Conservation (phyloP, 2,888 invertebrate genomes). For the Synergus itoensis region DNA sequence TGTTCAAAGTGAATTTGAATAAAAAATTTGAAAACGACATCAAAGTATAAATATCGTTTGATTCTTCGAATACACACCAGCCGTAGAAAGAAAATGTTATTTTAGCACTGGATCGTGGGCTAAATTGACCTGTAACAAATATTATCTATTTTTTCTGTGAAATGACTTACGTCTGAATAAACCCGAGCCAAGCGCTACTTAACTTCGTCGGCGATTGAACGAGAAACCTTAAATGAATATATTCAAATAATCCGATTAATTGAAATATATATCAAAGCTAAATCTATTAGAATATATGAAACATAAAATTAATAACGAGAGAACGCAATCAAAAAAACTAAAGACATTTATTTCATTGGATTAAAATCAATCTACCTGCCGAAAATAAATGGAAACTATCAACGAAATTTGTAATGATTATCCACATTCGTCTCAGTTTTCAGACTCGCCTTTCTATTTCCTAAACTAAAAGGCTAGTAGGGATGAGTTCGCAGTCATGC, state of each 20-base stretch:
- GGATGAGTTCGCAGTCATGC: slow-evolving; percentile 50
- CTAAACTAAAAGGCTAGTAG: slow-evolving; percentile 47
- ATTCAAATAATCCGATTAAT: too few species aligned
- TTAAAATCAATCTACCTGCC: not conserved
- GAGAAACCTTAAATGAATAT: too few species aligned
- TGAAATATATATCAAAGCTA: not conserved
- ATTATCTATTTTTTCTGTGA: too few species aligned
- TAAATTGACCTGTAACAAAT: too few species aligned
- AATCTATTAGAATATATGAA: not conserved
- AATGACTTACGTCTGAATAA: too few species aligned
- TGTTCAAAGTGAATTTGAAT: slow-evolving; percentile 19
- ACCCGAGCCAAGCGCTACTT: too few species aligned
- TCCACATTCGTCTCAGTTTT: slow-evolving; percentile 26
- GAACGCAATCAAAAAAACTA: not conserved
- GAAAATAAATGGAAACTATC: not conserved
- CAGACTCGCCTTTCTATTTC: slow-evolving; percentile 26
- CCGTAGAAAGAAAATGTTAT: not conserved
- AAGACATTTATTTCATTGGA: not conserved
- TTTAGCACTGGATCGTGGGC: too few species aligned
- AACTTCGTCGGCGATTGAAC: too few species aligned
- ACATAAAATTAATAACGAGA: not conserved
- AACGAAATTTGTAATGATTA: slow-evolving; percentile 12
- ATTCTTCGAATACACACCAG: not conserved
- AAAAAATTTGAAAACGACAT: not conserved
- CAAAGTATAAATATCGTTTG: not conserved